Evolutionary conservation across 2,888 invertebrate genomes (phyloP), one percentile per base, ranked within the genome.

Genomic region (Hoplodrina ambigua): DNA sequence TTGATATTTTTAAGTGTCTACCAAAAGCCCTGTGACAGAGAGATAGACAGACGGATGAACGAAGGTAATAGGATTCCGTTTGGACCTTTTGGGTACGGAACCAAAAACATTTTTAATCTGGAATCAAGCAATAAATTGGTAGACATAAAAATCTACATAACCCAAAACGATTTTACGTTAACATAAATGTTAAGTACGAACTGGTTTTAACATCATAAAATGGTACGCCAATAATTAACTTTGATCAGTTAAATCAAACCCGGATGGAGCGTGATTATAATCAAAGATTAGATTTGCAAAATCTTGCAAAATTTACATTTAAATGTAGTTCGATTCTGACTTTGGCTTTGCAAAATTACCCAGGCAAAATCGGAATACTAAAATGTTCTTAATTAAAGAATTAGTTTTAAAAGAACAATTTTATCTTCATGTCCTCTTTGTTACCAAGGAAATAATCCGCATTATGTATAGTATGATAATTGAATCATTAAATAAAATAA

Each of bases 341-440:
- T 66, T 65, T 41, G 50, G 19, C 46, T 66, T 66, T 5, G 19
- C 58, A n/a, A 55, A 64, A 67, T 73, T 59, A 54, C 46, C 20
- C 0, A 46, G 33, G 8, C 59, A 44, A 56, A 55, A 55, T 58
- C 44, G 4, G 76, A 80, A 80, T 76, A 72, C 52, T 78, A 59
- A 72, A 64, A 61, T 6, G 20, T 41, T 59, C 25, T 15, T 46
- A 13, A 37, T 19, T 54, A 33, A 30, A 33, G 8, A 60, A 37
- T 63, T 50, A 5, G 50, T 55, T 59, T 25, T 5, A 41, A 3
- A 30, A 25, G 11, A 72, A 67, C 11, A 11, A 30, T 50, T 61
- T 60, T 11, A 20, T 41, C 25, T 11, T 53, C 6, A 25, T 33
- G 19, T 37, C 10, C 13, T 15, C 49, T 53, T 52, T 52, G 4